phyloP scores from a whole-genome alignment of 2,797 vertebrate genomes.

The Urocyon cinereoargenteus region DNA sequence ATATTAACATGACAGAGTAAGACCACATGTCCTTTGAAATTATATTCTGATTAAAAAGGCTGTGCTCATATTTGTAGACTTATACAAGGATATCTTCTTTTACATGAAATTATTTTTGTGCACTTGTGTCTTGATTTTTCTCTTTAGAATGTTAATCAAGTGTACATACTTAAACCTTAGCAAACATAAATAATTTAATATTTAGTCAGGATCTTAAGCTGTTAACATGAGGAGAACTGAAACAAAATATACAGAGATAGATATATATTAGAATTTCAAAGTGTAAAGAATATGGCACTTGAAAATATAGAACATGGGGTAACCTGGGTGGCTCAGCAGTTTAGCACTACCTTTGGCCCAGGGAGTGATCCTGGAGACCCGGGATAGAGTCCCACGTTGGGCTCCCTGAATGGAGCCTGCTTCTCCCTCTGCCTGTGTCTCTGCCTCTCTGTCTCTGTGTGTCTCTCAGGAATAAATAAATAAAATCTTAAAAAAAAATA shows the following conservation, averaged over 20 bases:
- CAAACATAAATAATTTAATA: not conserved
- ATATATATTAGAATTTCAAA: not conserved
- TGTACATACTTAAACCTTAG: constrained; percentile 15
- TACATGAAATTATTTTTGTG: not conserved
- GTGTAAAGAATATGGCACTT: not conserved
- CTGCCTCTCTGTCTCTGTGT: too few species aligned
- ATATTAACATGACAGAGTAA: not conserved
- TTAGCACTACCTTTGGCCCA: too few species aligned
- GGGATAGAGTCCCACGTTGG: too few species aligned
- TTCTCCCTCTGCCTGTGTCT: too few species aligned
- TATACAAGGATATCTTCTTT: constrained; percentile 3
- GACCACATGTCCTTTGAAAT: not conserved
- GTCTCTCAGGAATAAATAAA: too few species aligned
- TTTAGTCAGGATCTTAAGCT: not conserved
- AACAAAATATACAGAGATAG: not conserved
- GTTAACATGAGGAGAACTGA: not conserved
- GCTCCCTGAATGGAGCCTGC: too few species aligned
- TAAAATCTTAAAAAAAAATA: not conserved
- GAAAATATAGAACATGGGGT: not conserved
- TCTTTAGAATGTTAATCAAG: constrained; percentile 41
- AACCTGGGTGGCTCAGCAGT: too few species aligned
- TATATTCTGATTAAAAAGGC: not conserved
- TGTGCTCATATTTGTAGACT: not conserved
- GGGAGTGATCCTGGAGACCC: too few species aligned
- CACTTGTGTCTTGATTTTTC: not conserved